Evolutionary conservation across 2,888 invertebrate genomes (phyloP), one percentile per base, ranked within the genome.

Genomic region (Mythimna impura): DNA sequence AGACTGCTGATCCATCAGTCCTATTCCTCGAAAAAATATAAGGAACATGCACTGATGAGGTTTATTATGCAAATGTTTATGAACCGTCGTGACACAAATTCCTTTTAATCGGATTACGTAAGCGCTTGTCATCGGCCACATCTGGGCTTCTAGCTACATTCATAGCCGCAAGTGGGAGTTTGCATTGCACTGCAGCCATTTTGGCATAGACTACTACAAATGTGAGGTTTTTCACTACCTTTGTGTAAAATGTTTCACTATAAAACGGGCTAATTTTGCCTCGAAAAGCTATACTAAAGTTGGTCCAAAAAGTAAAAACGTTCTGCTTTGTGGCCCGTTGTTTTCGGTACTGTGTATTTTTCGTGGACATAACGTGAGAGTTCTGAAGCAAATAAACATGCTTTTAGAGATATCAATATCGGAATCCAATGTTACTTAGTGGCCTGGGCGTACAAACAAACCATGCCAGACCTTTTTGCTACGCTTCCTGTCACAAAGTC

Each of bases 51-150:
- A 58, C 50, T 63, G 79, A 82, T 82, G 76, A 73, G 73, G 72
- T 80, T 81, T 81, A 82, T 82, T 82, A 79, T 83, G 80, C 79
- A 75, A 76, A 73, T 66, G 79, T 86, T 66, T 77, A 57, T 52
- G 67, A 63, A 81, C 66, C 66, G 74, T 75, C 83, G 81, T 89
- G 89, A 87, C 89, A 91, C 87, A 88, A 89, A 91, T 93, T 87
- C 89, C 87, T 87, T 75, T 80, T 91, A 93, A 93, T 93, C 88
- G 85, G 88, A 88, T 92, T 93, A 93, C 88, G 90, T 89, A 90
- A 92, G 80, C 80, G 71, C 77, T 73, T 78, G 76, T 82, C 84
- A 80, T 75, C 71, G 65, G 55, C 79, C 86, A 84, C 88, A 89
- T 91, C 89, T 91, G 89, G 92, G 89, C 90, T 92, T 91, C 90